phyloP scores from a whole-genome alignment of 2,888 invertebrate species.

The Meiosimyza platycephala region DNA sequence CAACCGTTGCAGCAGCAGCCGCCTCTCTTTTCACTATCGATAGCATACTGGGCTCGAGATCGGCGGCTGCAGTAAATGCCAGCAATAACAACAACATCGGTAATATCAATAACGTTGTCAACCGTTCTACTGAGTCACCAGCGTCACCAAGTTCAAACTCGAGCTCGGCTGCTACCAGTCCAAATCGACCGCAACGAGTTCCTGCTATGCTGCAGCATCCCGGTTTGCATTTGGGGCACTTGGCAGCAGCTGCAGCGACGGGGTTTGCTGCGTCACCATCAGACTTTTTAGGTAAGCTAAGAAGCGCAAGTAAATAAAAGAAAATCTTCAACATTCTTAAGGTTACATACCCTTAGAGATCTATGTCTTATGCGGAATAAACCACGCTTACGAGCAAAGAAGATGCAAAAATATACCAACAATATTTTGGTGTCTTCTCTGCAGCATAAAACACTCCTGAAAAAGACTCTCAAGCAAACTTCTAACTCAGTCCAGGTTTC shows the following conservation, averaged over 20 bases:
- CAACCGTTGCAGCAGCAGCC: slow-evolving; percentile 68
- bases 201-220: slow-evolving; percentile 70
- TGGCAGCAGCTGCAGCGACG: slow-evolving; percentile 73
- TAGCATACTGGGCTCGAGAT: slow-evolving; percentile 77
- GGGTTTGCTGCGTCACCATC: slow-evolving; percentile 78
- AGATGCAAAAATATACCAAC: no score
- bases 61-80: slow-evolving; percentile 38
- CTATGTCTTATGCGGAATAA: no score
- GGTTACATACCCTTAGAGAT: no score
- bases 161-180: slow-evolving; percentile 71
- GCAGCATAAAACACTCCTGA: no score
- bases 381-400: no score
- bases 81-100: slow-evolving; percentile 38
- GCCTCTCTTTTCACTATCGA: slow-evolving; percentile 85
- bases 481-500: no score
- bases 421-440: no score
- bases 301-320: slow-evolving; percentile 24
- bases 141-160: slow-evolving; percentile 68
- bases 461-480: no score
- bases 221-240: slow-evolving; percentile 72
- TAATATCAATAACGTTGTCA: slow-evolving; percentile 42
- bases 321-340: background rate
- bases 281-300: slow-evolving; percentile 81
- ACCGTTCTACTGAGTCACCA: slow-evolving; percentile 62
- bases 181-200: slow-evolving; percentile 66